Evolutionary conservation across 2,113 vertebrate genomes (phyloP).

Genomic region (Monopterus albus): DNA sequence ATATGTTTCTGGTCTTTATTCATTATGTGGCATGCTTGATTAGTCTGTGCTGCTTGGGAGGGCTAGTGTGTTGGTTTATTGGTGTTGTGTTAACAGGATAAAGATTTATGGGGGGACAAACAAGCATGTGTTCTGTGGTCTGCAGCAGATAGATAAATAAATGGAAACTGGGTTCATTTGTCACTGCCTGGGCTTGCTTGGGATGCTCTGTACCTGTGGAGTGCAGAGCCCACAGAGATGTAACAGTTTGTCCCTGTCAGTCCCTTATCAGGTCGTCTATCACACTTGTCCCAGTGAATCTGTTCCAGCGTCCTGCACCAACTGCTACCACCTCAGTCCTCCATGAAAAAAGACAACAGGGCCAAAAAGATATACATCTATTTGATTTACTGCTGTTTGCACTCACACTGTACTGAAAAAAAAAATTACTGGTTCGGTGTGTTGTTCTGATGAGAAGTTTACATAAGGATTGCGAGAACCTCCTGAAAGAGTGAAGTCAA

Average conservation of each 20-base stretch:
- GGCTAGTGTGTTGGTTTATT: conserved; percentile 71
- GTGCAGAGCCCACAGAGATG: conserved; percentile 45
- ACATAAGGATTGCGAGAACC: conserved; percentile 1
- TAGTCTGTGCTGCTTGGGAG: conserved; percentile 51
- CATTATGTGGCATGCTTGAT: conserved; percentile 52
- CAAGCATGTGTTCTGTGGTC: conserved; percentile 62
- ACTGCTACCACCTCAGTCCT: not conserved
- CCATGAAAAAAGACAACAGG: conserved; percentile 6
- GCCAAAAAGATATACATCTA: not conserved
- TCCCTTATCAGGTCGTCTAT: conserved; percentile 52
- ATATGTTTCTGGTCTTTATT: conserved; percentile 19
- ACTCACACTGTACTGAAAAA: conserved; percentile 17
- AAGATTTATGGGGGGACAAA: conserved; percentile 74
- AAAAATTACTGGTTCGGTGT: conserved; percentile 7
- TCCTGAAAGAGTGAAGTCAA: too few relatives aligned
- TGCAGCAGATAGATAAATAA: conserved; percentile 73
- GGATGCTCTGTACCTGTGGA: conserved; percentile 55
- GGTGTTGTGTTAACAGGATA: conserved; percentile 70
- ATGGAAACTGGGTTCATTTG: conserved; percentile 76
- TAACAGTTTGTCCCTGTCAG: conserved; percentile 56
- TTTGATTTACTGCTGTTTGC: conserved; percentile 42
- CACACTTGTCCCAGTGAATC: conserved; percentile 37
- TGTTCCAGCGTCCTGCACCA: conserved; percentile 11
- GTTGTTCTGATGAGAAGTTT: conserved; percentile 13
- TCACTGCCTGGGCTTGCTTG: conserved; percentile 57